Evolutionary conservation across 2,113 vertebrate genomes (phyloP), one percentile per base, ranked within the genome.

Genomic region (Triplophysa siluroides): DNA sequence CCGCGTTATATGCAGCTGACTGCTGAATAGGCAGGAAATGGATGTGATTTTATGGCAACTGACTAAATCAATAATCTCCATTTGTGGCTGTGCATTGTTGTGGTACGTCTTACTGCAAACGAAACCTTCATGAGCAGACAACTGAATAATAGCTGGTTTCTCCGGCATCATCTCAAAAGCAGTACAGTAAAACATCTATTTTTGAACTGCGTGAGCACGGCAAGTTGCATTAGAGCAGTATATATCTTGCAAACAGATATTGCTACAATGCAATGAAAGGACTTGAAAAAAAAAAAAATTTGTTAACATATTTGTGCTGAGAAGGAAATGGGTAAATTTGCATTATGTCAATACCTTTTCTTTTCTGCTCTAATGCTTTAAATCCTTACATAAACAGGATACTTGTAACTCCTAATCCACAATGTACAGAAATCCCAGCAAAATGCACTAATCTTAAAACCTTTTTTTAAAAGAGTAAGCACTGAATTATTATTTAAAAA

Each of bases 61-160:
- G 67, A 78, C 75, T 23, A 50, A 76, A 85, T 85, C 80, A 77
- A 85, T 79, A 77, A 60, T 76, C 62, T 79, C 77, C 23, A 60
- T 76, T 69, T 78, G 71, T 76, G 76, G 18, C 79, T 33, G 50
- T 13, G 33, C 75, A 77, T 77, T 80, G 76, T 64, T 68, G 43
- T 52, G 62, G 61, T 54, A 23, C 47, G 56, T 76, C 64, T 63
- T 63, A 72, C 10, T 47, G 60, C 63, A 19, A 73, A 64, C 16
- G 26, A 24, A 56, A 24, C 61, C 61, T 52, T 52, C 63, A 23
- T 24, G 54, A 50, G 29, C 26, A 61, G 38, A 66, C 24, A 54
- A 50, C 47, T 72, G 52, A 66, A 50, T 43, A 68, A 64, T 50
- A n/a, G 47, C 68, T 23, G 10, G 45, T 56, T 62, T 65, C 66